These are phyloP conservation scores for Pachyseris speciosa DNA, from an alignment of 64 coral and sea anemone species.

Conservation along the genomic window DNA sequence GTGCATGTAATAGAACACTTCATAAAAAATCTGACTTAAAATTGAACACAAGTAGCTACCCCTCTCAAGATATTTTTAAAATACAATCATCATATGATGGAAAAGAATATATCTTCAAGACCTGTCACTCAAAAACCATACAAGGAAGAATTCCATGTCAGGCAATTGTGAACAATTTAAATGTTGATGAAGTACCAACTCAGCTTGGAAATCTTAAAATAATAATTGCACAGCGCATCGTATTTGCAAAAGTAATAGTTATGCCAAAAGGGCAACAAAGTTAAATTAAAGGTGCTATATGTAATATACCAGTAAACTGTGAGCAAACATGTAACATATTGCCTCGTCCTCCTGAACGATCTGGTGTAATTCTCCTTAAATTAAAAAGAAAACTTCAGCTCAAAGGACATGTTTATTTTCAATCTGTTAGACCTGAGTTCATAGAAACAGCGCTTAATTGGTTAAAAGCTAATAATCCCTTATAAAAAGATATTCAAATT, in stretches of 20 bases:
- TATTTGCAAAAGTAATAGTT: constrained; percentile 69
- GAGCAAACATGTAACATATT: constrained; percentile 48
- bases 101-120: constrained; percentile 10
- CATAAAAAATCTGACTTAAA: too few species aligned
- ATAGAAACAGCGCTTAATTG: constrained; percentile 25
- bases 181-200: constrained; percentile 64
- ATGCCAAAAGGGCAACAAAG: constrained; percentile 76
- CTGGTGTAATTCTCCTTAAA: constrained; percentile 34
- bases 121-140: too few species aligned
- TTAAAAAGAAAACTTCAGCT: constrained; percentile 48
- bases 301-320: constrained; percentile 72
- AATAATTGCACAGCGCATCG: constrained; percentile 48
- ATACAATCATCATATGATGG: neutral
- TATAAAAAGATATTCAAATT: constrained; percentile 62
- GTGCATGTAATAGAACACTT: too few species aligned
- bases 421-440: constrained; percentile 42
- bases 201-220: constrained; percentile 58
- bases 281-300: constrained; percentile 74
- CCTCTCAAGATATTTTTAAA: too few species aligned
- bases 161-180: constrained; percentile 33
- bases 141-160: too few species aligned
- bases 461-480: constrained; percentile 49
- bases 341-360: constrained; percentile 57
- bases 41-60: too few species aligned
- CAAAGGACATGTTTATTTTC: constrained; percentile 55